phyloP scores from a whole-genome alignment of 2,113 vertebrate species.

The Equus przewalskii region DNA sequence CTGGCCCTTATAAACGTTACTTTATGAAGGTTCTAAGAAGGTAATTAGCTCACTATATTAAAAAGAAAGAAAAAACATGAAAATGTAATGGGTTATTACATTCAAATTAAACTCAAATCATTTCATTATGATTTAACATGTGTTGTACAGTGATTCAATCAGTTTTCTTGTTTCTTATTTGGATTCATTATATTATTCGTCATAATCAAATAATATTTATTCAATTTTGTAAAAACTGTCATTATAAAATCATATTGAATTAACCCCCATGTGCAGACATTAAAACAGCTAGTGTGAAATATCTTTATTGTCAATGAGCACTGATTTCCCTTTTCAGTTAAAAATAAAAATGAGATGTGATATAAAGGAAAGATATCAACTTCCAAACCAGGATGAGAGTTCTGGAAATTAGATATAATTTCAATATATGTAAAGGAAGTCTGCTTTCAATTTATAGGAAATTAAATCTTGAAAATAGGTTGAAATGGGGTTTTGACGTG shows the following conservation, averaged over 20 bases:
- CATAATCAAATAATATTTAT: constrained; percentile 42
- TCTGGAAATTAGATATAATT: background rate
- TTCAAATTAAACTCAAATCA: constrained; percentile 66
- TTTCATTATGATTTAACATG: constrained; percentile 60
- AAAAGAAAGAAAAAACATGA: constrained; percentile 38
- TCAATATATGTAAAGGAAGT: background rate
- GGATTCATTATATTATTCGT: constrained; percentile 32
- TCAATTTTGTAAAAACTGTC: constrained; percentile 3
- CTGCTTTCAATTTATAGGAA: background rate
- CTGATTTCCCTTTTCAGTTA: background rate
- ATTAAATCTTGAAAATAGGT: background rate
- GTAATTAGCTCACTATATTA: constrained; percentile 32
- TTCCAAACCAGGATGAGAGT: background rate
- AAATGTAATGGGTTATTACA: constrained; percentile 53
- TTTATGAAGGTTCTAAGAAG: background rate
- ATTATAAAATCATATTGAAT: constrained; percentile 33
- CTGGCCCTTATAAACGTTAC: background rate
- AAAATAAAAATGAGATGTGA: constrained; percentile 20
- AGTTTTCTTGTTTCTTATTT: constrained; percentile 40
- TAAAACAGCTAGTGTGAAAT: background rate
- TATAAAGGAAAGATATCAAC: background rate
- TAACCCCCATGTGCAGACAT: background rate
- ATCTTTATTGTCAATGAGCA: background rate
- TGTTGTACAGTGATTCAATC: background rate
- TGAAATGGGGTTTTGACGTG: background rate